Conservation (phyloP, 2,888 invertebrate species). For the Calephelis perditalis region DNA sequence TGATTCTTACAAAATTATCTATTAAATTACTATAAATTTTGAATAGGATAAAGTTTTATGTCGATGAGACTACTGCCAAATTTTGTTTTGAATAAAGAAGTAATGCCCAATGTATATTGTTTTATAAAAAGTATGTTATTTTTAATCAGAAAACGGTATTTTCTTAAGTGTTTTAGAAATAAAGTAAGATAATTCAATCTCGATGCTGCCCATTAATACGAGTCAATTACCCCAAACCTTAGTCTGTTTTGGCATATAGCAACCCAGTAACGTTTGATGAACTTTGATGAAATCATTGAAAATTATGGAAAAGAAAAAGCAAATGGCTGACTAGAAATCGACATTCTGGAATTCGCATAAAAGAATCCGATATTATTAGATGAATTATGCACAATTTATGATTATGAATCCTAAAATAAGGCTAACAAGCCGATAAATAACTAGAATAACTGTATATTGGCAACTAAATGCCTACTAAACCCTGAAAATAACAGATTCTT, state of each 20-base stretch:
- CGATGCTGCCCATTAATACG: no score
- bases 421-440: constrained; percentile 56
- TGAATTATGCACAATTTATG: constrained; percentile 79
- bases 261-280: constrained; percentile 27
- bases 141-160: no score
- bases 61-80: no score
- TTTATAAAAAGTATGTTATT: no score
- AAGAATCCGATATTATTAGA: constrained; percentile 78
- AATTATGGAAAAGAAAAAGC: constrained; percentile 62
- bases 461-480: constrained; percentile 49
- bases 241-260: constrained; percentile 17
- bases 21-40: no score
- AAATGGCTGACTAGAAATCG: constrained; percentile 75
- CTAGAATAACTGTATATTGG: constrained; percentile 56
- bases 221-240: neutral
- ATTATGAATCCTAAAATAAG: constrained; percentile 78
- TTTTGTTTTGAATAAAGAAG: no score
- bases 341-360: constrained; percentile 62
- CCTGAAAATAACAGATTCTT: constrained; percentile 46
- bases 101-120: no score
- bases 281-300: constrained; percentile 35
- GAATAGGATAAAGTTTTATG: no score
- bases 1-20: no score
- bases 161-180: no score
- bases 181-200: no score